Percentiles rank a stretch among this genome's conserved stretches.
Evolutionary conservation across 2,888 invertebrate species (phyloP).

Genomic region (Megamerina dolium): DNA sequence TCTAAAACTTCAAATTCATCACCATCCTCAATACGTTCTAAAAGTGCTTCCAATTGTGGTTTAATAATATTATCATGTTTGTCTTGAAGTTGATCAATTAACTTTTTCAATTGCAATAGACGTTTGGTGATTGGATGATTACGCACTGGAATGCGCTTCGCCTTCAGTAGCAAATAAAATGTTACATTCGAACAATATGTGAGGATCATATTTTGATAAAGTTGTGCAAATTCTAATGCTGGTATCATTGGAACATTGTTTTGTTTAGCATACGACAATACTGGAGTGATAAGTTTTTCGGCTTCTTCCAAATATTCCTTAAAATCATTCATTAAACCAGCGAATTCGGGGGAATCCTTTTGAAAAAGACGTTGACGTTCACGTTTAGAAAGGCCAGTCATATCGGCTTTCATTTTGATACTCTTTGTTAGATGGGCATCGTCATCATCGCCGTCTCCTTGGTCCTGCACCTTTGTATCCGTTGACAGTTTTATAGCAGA

Average conservation of each 20-base stretch:
- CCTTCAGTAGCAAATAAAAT: conserved; percentile 79
- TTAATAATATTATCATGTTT: conserved; percentile 63
- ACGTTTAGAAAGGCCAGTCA: conserved; percentile 66
- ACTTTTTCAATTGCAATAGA: conserved; percentile 71
- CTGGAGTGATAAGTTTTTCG: conserved; percentile 61
- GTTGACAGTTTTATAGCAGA: conserved; percentile 2
- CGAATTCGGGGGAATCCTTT: conserved; percentile 84
- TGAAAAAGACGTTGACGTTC: conserved; percentile 71
- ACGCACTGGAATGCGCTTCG: conserved; percentile 63
- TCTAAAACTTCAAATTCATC: conserved; percentile 34
- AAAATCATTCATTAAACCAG: conserved; percentile 71
- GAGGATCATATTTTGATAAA: conserved; percentile 62
- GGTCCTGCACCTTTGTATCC: conserved; percentile 41
- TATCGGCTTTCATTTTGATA: conserved; percentile 63
- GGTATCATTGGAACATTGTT: conserved; percentile 61
- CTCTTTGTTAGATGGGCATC: conserved; percentile 6
- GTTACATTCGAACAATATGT: conserved; percentile 83
- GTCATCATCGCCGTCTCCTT: background rate
- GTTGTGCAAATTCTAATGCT: conserved; percentile 65
- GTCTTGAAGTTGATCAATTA: conserved; percentile 67
- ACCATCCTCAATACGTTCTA: conserved; percentile 53
- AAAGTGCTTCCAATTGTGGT: conserved; percentile 61
- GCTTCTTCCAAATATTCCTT: conserved; percentile 64
- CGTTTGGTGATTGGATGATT: conserved; percentile 88
- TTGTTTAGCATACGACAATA: conserved; percentile 58